Evolutionary conservation across 92 coral and sea anemone genomes (phyloP), one percentile per base, ranked within the genome.

Genomic region (Porites rus): DNA sequence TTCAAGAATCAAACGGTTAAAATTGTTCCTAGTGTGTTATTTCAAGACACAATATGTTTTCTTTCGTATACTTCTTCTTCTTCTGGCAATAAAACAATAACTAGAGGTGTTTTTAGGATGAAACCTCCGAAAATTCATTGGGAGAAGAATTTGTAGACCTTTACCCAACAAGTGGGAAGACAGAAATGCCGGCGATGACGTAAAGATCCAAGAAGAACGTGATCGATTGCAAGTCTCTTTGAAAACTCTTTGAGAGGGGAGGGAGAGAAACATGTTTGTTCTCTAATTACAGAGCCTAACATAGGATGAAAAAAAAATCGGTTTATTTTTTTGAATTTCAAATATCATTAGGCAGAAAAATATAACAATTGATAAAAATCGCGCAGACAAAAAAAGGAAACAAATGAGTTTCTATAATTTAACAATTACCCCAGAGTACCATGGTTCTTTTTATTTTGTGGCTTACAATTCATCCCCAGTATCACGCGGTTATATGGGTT

Each of bases 141-240:
- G 96, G 86, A 94, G 85, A 53, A 22, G 83, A 85, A 43, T 69
- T 77, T 51, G 87, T 72, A 56, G 93, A 90, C 84, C 93, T 80
- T 94, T 75, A 90, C 99, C 98, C 99, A 95, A 86, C 98, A 90
- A 95, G 94, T 95, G 99, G 99, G 96, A 93, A 92, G 84, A 88
- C 73, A 81, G 80, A 82, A 90, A 89, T 84, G 72, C 88, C 88
- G 88, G 87, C 80, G 87, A 74, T 83, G 87, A 83, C 87, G 87
- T 83, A 83, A 74, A 83, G 87, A 83, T 83, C 65, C 73, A n/a
- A 17, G 72, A 21, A 28, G 43, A 25, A 83, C 87, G 87, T 83
- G 87, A 83, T 62, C 65, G 87, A 83, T 4, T 22, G 65, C 80
- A 83, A 73, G 80, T 38, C 46, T 52, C 51, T 64, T 12, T 1